Conservation (phyloP, 2,888 invertebrate genomes). For the Watsonalla cultraria region DNA sequence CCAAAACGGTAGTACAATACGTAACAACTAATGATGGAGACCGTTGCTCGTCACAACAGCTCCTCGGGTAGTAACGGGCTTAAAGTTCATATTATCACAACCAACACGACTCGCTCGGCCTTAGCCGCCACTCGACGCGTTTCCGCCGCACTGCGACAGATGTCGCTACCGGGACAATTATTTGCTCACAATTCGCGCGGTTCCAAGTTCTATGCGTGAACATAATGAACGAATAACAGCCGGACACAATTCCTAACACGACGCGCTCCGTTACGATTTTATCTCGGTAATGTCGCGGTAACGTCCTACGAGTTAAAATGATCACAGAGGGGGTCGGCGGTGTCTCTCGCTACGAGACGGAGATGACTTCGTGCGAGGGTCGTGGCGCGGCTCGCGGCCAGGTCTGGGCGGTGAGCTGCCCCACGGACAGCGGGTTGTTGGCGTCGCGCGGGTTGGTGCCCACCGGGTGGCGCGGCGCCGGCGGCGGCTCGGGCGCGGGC, state of each 20-base stretch:
- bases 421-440: constrained; percentile 94
- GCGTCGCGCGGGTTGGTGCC: constrained; percentile 95
- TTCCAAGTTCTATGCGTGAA: constrained; percentile 13
- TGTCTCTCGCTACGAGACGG: constrained; percentile 63
- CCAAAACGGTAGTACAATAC: constrained; percentile 29
- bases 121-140: constrained; percentile 18
- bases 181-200: constrained; percentile 19
- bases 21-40: constrained; percentile 16
- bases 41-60: constrained; percentile 19
- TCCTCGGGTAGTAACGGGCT: constrained; percentile 32
- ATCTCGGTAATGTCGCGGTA: constrained; percentile 22
- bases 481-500: constrained; percentile 85
- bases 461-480: constrained; percentile 85
- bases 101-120: constrained; percentile 44
- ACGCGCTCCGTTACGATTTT: constrained; percentile 25
- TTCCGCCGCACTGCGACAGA: constrained; percentile 34
- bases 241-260: constrained; percentile 9
- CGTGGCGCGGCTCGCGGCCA: constrained; percentile 64
- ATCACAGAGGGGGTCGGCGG: constrained; percentile 24
- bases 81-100: constrained; percentile 50
- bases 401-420: constrained; percentile 89
- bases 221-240: constrained; percentile 25
- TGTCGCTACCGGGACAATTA: constrained; percentile 30
- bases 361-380: constrained; percentile 68
- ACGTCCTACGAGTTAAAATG: constrained; percentile 32